Percentiles rank a stretch among this genome's conserved stretches.
phyloP scores from a whole-genome alignment of 2,113 vertebrate genomes.

The Daboia siamensis region DNA sequence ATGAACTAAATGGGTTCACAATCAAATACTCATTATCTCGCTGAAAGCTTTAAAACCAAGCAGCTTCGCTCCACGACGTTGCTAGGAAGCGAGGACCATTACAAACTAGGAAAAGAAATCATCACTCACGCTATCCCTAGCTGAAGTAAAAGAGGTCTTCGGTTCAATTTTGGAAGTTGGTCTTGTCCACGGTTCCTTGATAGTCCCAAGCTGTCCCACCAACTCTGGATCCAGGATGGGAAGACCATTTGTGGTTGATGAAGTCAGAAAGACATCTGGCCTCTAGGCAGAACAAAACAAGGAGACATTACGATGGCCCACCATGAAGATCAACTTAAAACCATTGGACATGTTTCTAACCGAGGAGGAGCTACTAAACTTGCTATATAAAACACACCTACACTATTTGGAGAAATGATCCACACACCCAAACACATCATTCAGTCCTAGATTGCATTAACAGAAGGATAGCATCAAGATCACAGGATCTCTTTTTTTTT shows the following conservation, averaged over 20 bases:
- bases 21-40: neutral
- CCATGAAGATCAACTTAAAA: neutral
- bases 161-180: neutral
- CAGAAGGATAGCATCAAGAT: too few relatives aligned
- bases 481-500: too few relatives aligned
- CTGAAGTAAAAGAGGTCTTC: neutral
- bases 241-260: conserved; percentile 7
- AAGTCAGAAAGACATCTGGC: conserved; percentile 51
- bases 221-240: conserved; percentile 41
- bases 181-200: neutral
- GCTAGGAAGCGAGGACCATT: neutral
- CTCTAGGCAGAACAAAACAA: conserved; percentile 36
- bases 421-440: too few relatives aligned
- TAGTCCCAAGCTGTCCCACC: neutral
- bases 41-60: neutral
- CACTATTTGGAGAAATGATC: neutral
- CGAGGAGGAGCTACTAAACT: neutral
- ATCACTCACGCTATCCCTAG: neutral
- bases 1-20: conserved; percentile 34
- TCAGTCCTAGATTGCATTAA: neutral
- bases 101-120: neutral
- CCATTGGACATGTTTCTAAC: neutral
- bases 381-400: neutral
- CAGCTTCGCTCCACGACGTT: neutral
- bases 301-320: neutral